These are phyloP conservation scores for Dryadula phaetusa DNA, from an alignment of 2,888 invertebrate genomes.

Conservation along the genomic window DNA sequence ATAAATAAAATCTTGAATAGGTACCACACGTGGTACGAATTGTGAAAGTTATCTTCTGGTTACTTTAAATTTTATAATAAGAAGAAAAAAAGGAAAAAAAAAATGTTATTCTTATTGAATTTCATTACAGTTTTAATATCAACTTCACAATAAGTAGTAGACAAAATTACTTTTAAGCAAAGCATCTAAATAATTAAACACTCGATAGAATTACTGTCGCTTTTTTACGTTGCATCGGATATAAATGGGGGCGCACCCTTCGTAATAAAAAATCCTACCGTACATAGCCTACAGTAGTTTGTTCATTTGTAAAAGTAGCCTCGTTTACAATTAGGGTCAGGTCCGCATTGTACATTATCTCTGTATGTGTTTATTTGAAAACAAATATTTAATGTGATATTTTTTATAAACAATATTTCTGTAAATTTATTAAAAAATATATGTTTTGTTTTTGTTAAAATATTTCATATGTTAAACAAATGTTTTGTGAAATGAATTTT, in stretches of 20 bases:
- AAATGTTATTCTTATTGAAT: too few relatives aligned
- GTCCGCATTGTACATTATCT: conserved; percentile 53
- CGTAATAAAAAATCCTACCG: conserved; percentile 49
- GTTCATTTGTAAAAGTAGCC: conserved; percentile 64
- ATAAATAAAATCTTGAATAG: background rate
- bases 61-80: background rate
- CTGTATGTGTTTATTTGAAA: conserved; percentile 27
- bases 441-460: too few relatives aligned
- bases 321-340: conserved; percentile 70
- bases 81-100: background rate
- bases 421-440: background rate
- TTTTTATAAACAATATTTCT: background rate
- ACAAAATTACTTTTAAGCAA: background rate
- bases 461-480: too few relatives aligned
- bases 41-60: background rate
- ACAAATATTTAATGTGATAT: conserved; percentile 17
- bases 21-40: background rate
- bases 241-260: conserved; percentile 53
- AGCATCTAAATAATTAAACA: conserved; percentile 9
- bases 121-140: background rate
- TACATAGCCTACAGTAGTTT: conserved; percentile 54
- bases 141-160: background rate
- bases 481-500: background rate
- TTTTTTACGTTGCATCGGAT: conserved; percentile 31
- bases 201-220: conserved; percentile 24